Conservation (phyloP, 2,113 vertebrate species). For the Colistium nudipinnis region DNA sequence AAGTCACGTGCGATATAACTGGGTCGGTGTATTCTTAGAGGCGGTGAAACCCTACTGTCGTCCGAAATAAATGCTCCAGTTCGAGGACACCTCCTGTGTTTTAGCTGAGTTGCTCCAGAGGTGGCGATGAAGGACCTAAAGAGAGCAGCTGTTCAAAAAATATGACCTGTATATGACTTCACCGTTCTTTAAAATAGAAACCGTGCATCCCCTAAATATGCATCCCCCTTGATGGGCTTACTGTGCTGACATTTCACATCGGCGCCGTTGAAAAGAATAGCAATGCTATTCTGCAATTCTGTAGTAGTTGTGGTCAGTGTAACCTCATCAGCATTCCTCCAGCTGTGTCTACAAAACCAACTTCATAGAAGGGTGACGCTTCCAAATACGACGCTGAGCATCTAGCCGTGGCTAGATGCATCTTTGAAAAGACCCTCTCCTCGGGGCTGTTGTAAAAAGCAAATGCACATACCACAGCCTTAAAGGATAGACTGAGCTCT, state of each 20-base stretch:
- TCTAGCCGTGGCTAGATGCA: constrained; percentile 44
- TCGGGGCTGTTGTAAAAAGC: constrained; percentile 70
- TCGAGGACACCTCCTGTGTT: constrained; percentile 50
- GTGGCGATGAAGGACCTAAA: constrained; percentile 1
- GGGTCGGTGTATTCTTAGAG: constrained; percentile 76
- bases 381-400: constrained; percentile 29
- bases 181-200: constrained; percentile 58
- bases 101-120: constrained; percentile 22
- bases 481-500: constrained; percentile 58
- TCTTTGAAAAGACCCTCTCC: constrained; percentile 67
- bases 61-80: constrained; percentile 66
- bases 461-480: constrained; percentile 66
- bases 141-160: constrained; percentile 54
- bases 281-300: not conserved
- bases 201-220: constrained; percentile 28
- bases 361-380: constrained; percentile 25
- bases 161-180: constrained; percentile 58
- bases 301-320: constrained; percentile 18
- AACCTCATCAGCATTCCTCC: constrained; percentile 11
- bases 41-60: constrained; percentile 43
- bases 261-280: constrained; percentile 30
- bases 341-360: constrained; percentile 23
- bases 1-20: constrained; percentile 67
- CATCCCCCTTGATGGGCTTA: constrained; percentile 41
- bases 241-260: constrained; percentile 44